Evolutionary conservation across 1,140 invertebrate genomes (phyloP).

Genomic region (Polypedilum pembai): DNA sequence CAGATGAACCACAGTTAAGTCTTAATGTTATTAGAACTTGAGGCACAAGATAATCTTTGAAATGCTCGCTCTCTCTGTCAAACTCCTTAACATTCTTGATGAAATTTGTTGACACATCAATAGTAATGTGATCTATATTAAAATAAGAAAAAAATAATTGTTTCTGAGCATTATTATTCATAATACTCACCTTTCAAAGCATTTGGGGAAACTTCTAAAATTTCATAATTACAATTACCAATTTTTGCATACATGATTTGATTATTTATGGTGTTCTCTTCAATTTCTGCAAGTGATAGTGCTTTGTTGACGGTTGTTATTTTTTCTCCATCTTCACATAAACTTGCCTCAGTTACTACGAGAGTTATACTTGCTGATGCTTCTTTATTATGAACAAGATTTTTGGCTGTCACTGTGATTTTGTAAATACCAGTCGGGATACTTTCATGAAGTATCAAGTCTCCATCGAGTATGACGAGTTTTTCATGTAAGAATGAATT

Average conservation of each 20-base stretch:
- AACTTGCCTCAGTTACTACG: neutral
- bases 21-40: constrained; percentile 25
- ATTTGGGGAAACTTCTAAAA: constrained; percentile 4
- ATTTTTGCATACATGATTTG: neutral
- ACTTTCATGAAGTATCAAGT: neutral
- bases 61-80: constrained; percentile 21
- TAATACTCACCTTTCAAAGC: neutral
- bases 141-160: neutral
- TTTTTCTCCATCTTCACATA: constrained; percentile 4
- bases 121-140: constrained; percentile 8
- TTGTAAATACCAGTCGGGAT: neutral
- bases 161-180: neutral
- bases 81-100: neutral
- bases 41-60: neutral
- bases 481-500: neutral
- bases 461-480: neutral
- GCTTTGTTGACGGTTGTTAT: neutral
- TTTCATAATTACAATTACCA: constrained; percentile 24
- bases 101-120: neutral
- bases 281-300: neutral
- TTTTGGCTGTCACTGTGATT: neutral
- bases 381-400: neutral
- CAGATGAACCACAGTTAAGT: neutral
- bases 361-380: neutral
- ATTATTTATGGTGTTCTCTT: neutral